Evolutionary conservation across 1,140 invertebrate species (phyloP), one percentile per base, ranked within the genome.

Genomic region (Pogonus chalceus): DNA sequence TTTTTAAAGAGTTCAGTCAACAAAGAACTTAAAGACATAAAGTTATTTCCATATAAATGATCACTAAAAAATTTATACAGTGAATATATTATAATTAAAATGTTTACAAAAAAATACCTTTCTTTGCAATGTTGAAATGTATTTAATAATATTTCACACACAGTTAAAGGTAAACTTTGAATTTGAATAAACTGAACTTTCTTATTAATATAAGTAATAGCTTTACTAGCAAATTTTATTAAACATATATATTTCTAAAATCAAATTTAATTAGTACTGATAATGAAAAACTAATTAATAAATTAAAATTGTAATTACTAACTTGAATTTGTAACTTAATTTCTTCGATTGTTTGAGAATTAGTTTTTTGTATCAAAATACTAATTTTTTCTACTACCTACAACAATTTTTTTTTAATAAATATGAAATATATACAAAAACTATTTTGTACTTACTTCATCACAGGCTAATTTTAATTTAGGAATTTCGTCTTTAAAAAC

Each of bases 401-500:
- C n/a, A n/a, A n/a, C n/a, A n/a, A n/a, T n/a, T n/a, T n/a, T n/a
- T n/a, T n/a, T n/a, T n/a, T n/a, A n/a, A n/a, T n/a, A n/a, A n/a
- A n/a, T n/a, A n/a, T n/a, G n/a, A n/a, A n/a, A n/a, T n/a, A n/a
- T n/a, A n/a, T n/a, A n/a, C n/a, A n/a, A n/a, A n/a, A n/a, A n/a
- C n/a, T n/a, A n/a, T n/a, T n/a, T n/a, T n/a, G n/a, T n/a, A 43
- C 9, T 43, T 16, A 43, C 37, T 18, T 43, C 37, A 10, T 4
- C 3, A 43, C 9, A 12, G 18, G 9, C 9, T 9, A 16, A 43
- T 18, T 43, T 43, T 16, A 43, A 43, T 18, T 43, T 43, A 9
- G 37, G 37, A 43, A 43, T 18, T 43, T 43, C 37, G 18, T 12
- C 37, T 18, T 43, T 43, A 43, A 43, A 43, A 43, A 43, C 18